Base-by-base conservation (phyloP, 2,888 invertebrate species). In the Rhorus exstirpatorius region DNA sequence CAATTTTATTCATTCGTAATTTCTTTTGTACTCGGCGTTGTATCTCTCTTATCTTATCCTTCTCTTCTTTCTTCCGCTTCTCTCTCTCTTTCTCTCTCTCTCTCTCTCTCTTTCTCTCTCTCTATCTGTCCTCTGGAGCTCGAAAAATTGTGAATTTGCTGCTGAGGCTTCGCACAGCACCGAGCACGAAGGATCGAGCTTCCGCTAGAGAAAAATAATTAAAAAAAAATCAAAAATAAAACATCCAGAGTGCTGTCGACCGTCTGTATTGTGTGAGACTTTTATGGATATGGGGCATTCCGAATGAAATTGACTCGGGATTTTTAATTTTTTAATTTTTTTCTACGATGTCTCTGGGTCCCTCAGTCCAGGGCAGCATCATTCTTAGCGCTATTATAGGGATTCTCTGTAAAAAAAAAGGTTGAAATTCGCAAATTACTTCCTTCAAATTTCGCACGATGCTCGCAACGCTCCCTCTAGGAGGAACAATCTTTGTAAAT, bases 11-110 rank as follows among this genome's bases (percentile, higher is more conserved):
- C 68, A 63, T 67, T 74, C 65, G 53, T 72, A 67, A 67, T 76
- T 51, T 83, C 84, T 85, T 88, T 86, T 86, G 84, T 85, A 84
- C 85, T 85, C 77, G 53, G 83, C 79, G 88, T 38, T 53, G 89
- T 87, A 89, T 83, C 76, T 51, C 67, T 60, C 85, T 87, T 88
- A 90, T 90, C 90, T 90, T 88, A 89, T 90, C 90, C 77, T 58
- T 49, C 79, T 78, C 75, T 76, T 81, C 46, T 83, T 81, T 84
- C 84, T 83, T 85, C 75, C 81, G 84, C 84, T 75, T 75, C 26
- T 71, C 68, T 70, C 14, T 19, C 44, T n/a, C 10, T 26, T 31
- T 31, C 49, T 35, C 19, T 19, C 35, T 12, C 21, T 3, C 41
- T 17, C 17, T 26, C 46, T 17, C 12, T 1, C n/a, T 35, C 38